Conservation (phyloP, 2,888 invertebrate genomes). For the Epinotia nisella region DNA sequence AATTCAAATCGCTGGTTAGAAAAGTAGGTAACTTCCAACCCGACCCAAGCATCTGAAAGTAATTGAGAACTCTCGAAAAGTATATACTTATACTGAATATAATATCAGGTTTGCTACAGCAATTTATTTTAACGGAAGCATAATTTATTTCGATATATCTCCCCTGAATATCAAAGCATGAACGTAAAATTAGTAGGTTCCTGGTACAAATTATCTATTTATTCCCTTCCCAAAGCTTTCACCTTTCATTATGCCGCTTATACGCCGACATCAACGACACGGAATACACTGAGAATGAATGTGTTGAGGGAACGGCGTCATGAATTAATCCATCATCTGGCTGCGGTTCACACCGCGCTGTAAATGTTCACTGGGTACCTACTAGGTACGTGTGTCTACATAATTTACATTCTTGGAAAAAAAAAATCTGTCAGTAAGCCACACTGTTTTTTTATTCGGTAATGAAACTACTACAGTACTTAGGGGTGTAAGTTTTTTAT, state of each 20-base stretch:
- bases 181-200: constrained; percentile 13
- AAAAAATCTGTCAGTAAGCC: too few species aligned
- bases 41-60: background rate
- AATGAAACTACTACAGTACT: too few species aligned
- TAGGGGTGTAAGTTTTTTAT: too few species aligned
- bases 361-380: too few species aligned
- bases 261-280: constrained; percentile 26
- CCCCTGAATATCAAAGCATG: constrained; percentile 10
- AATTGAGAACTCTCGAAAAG: constrained; percentile 1
- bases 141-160: constrained; percentile 11
- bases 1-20: background rate
- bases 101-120: background rate
- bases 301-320: constrained; percentile 18
- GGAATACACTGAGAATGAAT: constrained; percentile 23
- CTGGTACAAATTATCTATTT: constrained; percentile 23
- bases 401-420: too few species aligned
- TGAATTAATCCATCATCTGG: constrained; percentile 37
- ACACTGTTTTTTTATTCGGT: too few species aligned
- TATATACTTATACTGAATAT: background rate
- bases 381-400: too few species aligned
- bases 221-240: constrained; percentile 12
- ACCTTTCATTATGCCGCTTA: constrained; percentile 29
- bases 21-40: background rate
- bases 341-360: constrained; percentile 3
- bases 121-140: background rate